Percentiles rank a stretch among this genome's conserved stretches.
Conservation (phyloP, 2,888 invertebrate genomes). For the Cyrtodaria siliqua region DNA sequence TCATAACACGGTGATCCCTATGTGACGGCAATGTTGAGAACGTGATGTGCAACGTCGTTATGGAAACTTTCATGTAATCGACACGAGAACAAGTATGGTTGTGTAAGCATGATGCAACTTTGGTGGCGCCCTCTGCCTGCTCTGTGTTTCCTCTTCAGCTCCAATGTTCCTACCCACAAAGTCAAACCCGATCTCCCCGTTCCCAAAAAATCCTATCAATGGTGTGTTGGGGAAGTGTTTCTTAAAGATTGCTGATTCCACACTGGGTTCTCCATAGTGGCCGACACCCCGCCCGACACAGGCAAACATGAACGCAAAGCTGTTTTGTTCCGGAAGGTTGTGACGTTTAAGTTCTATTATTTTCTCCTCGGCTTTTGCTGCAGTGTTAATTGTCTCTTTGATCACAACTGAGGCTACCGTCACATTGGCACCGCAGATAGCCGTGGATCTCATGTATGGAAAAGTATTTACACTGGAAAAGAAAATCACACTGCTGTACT, state of each 20-base stretch:
- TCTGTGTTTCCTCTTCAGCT: not conserved
- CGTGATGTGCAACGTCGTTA: no score
- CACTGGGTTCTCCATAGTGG: slow-evolving; percentile 79
- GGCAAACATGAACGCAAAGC: slow-evolving; percentile 86
- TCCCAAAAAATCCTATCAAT: slow-evolving; percentile 86
- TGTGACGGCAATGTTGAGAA: no score
- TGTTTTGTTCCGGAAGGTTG: slow-evolving; percentile 69
- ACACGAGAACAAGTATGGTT: slow-evolving; percentile 75
- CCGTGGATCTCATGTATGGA: slow-evolving; percentile 63
- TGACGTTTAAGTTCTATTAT: slow-evolving; percentile 70
- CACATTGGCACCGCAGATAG: slow-evolving; percentile 73
- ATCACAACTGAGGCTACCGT: slow-evolving; percentile 75
- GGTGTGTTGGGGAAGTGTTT: slow-evolving; percentile 86
- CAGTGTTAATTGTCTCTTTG: slow-evolving; percentile 55
- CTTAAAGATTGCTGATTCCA: slow-evolving; percentile 85
- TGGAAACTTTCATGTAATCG: slow-evolving; percentile 45
- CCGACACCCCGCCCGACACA: slow-evolving; percentile 86
- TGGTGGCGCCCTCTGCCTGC: slow-evolving; percentile 51
- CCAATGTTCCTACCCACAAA: slow-evolving; percentile 14
- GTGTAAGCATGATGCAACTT: slow-evolving; percentile 80
- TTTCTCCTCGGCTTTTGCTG: slow-evolving; percentile 65
- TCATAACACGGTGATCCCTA: no score
- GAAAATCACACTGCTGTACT: no score
- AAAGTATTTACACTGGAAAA: slow-evolving; percentile 46
- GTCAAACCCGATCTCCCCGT: slow-evolving; percentile 86